Evolutionary conservation across 2,113 vertebrate genomes (phyloP), one percentile per base, ranked within the genome.

Genomic region (Scolopax mira): DNA sequence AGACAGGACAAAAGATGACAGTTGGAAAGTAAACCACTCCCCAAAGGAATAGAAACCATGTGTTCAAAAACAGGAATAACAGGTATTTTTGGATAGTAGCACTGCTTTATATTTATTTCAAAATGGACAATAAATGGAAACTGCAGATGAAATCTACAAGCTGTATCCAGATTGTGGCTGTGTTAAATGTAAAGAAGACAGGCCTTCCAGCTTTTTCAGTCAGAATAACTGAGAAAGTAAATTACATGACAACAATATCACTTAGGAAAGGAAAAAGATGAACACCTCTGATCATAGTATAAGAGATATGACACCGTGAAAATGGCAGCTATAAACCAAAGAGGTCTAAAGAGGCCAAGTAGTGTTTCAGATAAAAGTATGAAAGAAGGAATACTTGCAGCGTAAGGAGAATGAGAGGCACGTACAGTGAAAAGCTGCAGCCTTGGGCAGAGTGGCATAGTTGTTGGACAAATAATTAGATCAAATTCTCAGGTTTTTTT

Each of bases 231-330:
- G 80, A 73, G 66, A 28, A 94, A 90, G 88, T 85, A 95, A 96
- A 96, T 93, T 92, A 74, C 89, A 73, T 54, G 83, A 52, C 66
- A 84, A 78, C 90, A 91, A 42, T 79, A 69, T 79, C 85, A 79
- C 71, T 97, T 90, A 90, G 74, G 84, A 88, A 92, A 88, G 81
- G 44, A 33, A 75, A 27, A 83, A 95, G 89, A 93, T 73, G 79
- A 58, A 83, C 58, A 85, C 54, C 31, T 88, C 80, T 92, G 92
- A 93, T 92, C 60, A 65, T 58, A 49, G 52, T 13, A n/a, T 49
- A 60, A 39, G 84, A n/a, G 64, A 85, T 7, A 48, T 6, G 60
- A 85, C 52, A 79, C 54, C 0, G 19, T 78, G 54, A 35, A 85
- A 96, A 55, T 33, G 64, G 91, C 79, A 94, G 55, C 74, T 86